Percentiles rank a stretch among this genome's conserved stretches.
phyloP scores from a whole-genome alignment of 1,140 invertebrate species.

The Ruditapes philippinarum region DNA sequence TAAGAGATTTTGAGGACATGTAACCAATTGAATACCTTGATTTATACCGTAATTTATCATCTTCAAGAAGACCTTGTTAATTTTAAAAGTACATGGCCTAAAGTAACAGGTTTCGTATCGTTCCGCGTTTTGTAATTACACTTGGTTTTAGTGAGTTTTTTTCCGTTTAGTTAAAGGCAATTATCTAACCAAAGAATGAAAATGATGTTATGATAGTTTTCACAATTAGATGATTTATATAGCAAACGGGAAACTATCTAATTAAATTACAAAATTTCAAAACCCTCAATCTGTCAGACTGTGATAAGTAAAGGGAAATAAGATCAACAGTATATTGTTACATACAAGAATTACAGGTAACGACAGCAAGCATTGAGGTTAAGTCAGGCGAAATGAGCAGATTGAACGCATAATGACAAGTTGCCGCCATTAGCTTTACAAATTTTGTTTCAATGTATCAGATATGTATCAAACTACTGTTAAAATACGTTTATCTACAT shows the following conservation, averaged over 20 bases:
- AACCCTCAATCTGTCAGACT: not conserved
- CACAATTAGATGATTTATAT: not conserved
- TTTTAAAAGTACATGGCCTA: too few relatives aligned
- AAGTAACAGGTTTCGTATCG: not conserved
- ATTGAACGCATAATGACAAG: not conserved
- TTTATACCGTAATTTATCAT: too few relatives aligned
- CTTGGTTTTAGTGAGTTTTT: not conserved
- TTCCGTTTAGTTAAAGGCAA: not conserved
- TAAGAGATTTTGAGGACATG: too few relatives aligned
- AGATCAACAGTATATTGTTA: constrained; percentile 33
- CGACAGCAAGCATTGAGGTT: not conserved
- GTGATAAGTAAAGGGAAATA: not conserved
- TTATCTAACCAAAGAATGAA: not conserved
- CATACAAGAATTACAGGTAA: not conserved
- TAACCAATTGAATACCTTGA: too few relatives aligned
- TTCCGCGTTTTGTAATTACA: not conserved
- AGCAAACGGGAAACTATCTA: not conserved
- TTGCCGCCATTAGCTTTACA: constrained; percentile 20
- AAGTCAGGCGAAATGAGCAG: not conserved
- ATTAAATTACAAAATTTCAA: constrained; percentile 25
- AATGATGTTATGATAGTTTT: not conserved
- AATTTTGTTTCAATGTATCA: constrained; percentile 39
- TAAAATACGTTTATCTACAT: not conserved
- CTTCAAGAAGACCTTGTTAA: too few relatives aligned
- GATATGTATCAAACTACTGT: constrained; percentile 6